Percentiles rank a stretch among this genome's conserved stretches.
These are phyloP conservation scores for Drosophila buzzatii DNA, from an alignment of 2,888 invertebrate species.

Conservation along the genomic window DNA sequence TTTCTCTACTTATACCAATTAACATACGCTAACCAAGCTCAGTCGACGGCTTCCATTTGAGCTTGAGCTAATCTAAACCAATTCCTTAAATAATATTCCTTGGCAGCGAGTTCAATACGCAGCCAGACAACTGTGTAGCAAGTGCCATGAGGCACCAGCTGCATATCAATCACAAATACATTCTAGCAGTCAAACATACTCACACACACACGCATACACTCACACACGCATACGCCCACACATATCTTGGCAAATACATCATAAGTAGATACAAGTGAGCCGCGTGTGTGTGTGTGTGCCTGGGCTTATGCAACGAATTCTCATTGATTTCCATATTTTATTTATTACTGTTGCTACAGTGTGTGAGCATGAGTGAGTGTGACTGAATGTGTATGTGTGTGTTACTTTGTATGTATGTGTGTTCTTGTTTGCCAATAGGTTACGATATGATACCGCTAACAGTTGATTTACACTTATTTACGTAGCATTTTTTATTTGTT, in stretches of 20 bases:
- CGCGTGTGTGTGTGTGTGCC: slow-evolving; percentile 16
- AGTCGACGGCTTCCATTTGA: slow-evolving; percentile 5
- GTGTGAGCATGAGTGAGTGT: background rate
- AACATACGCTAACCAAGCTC: background rate
- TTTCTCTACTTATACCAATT: background rate
- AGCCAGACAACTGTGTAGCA: slow-evolving; percentile 11
- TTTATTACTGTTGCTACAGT: slow-evolving; percentile 57
- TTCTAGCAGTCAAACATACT: slow-evolving; percentile 5
- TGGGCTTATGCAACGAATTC: slow-evolving; percentile 71
- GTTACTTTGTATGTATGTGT: slow-evolving; percentile 7
- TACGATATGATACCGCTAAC: slow-evolving; percentile 76
- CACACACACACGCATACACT: background rate
- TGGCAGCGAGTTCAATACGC: slow-evolving; percentile 6
- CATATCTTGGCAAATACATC: slow-evolving; percentile 19
- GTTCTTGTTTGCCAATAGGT: slow-evolving; percentile 58
- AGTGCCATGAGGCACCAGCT: slow-evolving; percentile 48
- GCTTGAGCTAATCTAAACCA: slow-evolving; percentile 7
- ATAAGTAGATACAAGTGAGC: slow-evolving; percentile 43
- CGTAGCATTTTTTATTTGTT: slow-evolving; percentile 65
- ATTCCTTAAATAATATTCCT: slow-evolving; percentile 42
- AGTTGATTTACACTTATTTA: slow-evolving; percentile 80
- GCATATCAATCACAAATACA: slow-evolving; percentile 51
- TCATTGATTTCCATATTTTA: slow-evolving; percentile 79
- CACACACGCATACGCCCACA: background rate
- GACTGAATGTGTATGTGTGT: slow-evolving; percentile 2